A percentile compares a stretch with the other conserved stretches of the same genome.
Evolutionary conservation across 2,888 invertebrate species (phyloP).

Genomic region (Nomada fucata): DNA sequence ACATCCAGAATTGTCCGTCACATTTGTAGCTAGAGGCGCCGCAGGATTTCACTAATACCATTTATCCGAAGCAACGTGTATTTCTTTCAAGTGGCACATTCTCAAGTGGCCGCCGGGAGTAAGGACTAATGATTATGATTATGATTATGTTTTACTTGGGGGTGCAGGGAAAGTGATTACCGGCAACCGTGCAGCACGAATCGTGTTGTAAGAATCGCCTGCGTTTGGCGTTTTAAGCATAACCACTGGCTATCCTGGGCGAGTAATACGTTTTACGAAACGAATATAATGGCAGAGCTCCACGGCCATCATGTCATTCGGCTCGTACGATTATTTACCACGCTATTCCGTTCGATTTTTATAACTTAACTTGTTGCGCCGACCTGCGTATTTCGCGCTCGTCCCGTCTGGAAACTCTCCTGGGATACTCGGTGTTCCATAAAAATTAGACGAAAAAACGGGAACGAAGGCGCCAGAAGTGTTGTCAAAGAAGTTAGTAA

Average conservation of each 20-base stretch:
- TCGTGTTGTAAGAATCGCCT: slow-evolving; percentile 37
- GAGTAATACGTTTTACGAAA: slow-evolving; percentile 46
- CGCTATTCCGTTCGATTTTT: slow-evolving; percentile 14
- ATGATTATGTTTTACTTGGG: slow-evolving; percentile 14
- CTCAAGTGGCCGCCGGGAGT: not conserved
- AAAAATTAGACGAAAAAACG: too few relatives aligned
- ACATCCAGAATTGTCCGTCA: too few relatives aligned
- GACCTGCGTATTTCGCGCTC: not conserved
- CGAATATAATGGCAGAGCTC: slow-evolving; percentile 36
- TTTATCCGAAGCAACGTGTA: too few relatives aligned
- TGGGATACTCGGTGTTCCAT: too few relatives aligned
- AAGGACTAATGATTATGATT: slow-evolving; percentile 2
- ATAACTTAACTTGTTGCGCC: slow-evolving; percentile 3
- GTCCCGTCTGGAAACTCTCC: too few relatives aligned
- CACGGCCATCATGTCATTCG: slow-evolving; percentile 28
- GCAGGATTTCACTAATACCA: too few relatives aligned
- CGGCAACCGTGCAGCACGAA: not conserved
- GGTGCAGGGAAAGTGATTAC: slow-evolving; percentile 27
- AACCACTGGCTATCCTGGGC: slow-evolving; percentile 35
- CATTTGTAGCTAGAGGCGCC: too few relatives aligned
- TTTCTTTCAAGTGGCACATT: too few relatives aligned
- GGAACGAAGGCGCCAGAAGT: too few relatives aligned
- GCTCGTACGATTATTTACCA: slow-evolving; percentile 35
- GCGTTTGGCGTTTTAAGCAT: slow-evolving; percentile 41
- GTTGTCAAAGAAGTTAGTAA: too few relatives aligned